Evolutionary conservation across 2,113 vertebrate species (phyloP), one percentile per base, ranked within the genome.

Genomic region (Noturus placidus): DNA sequence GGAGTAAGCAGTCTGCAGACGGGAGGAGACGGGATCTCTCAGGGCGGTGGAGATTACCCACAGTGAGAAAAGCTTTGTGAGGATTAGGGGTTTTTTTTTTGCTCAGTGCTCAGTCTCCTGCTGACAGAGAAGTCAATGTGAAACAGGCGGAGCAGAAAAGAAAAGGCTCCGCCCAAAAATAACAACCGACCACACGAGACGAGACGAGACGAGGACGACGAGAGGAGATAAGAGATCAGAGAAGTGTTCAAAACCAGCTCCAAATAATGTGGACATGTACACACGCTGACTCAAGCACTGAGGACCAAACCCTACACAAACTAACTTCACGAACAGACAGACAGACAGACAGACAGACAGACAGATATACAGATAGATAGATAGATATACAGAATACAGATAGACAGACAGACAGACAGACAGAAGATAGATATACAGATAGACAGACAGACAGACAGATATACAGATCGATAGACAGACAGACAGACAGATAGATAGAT

Each of bases 41-140:
- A 87, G 57, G 42, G 74, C 8, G 27, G 82, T 82, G 70, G 82
- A 56, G 79, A 82, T 86, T 85, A 82, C 61, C 67, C 85, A 82
- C 42, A 85, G 77, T 5, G 89, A 87, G 67, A 56, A 76, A 69
- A 87, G 86, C 67, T 82, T 89, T 82, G 25, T 80, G 57, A 67
- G 83, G 86, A 89, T 87, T 85, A 69, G 30, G 61, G 5, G n/a
- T 85, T 72, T 19, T 82, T 57, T 35, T 46, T 46, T 46, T 6
- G 5, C 42, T 46, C 20, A 22, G 13, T 30, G 1, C 54, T 57
- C 27, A 22, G 17, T 35, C 27, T 81, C 30, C 54, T 57, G 78
- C 56, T 59, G 79, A 69, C 17, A 67, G 42, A 83, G n/a, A 30
- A 67, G 38, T 65, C 56, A 38, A 82, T 63, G 56, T 27, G 30